These are phyloP conservation scores for Folsomia manolachei DNA, from an alignment of 2,888 invertebrate species.

Conservation along the genomic window DNA sequence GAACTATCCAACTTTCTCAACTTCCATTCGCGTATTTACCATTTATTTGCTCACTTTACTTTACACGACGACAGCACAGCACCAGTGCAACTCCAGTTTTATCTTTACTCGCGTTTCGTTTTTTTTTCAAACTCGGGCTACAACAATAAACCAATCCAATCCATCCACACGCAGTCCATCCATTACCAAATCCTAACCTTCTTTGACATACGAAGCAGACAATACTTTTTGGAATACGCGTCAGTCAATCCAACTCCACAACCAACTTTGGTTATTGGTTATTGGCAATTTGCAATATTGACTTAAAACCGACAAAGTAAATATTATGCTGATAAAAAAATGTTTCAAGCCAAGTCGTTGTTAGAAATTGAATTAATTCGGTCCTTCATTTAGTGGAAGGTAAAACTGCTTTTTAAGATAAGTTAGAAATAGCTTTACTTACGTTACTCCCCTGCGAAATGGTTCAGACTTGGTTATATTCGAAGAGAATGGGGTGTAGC, in stretches of 20 bases:
- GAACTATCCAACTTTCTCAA: not conserved
- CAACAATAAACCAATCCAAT: too few species aligned
- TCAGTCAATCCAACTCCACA: not conserved
- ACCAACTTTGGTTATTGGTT: too few species aligned
- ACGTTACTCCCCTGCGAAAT: too few species aligned
- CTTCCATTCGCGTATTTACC: too few species aligned
- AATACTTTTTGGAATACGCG: too few species aligned
- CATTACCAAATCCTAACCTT: too few species aligned
- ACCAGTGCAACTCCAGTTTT: too few species aligned
- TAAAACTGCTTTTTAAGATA: not conserved
- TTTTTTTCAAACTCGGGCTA: not conserved
- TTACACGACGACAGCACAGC: not conserved
- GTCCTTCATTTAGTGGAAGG: too few species aligned
- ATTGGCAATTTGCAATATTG: not conserved
- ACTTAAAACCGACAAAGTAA: not conserved
- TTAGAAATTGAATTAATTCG: not conserved
- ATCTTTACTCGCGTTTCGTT: not conserved
- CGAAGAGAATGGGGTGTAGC: not conserved
- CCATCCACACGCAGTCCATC: not conserved
- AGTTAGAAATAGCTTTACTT: not conserved
- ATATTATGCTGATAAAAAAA: not conserved
- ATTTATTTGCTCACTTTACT: not conserved
- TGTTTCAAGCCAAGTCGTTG: not conserved
- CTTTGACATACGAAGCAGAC: too few species aligned
- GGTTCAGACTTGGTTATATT: not conserved